Base-by-base conservation (phyloP, 35 echinoderm and acorn worm species). In the Chiridota heheva region DNA sequence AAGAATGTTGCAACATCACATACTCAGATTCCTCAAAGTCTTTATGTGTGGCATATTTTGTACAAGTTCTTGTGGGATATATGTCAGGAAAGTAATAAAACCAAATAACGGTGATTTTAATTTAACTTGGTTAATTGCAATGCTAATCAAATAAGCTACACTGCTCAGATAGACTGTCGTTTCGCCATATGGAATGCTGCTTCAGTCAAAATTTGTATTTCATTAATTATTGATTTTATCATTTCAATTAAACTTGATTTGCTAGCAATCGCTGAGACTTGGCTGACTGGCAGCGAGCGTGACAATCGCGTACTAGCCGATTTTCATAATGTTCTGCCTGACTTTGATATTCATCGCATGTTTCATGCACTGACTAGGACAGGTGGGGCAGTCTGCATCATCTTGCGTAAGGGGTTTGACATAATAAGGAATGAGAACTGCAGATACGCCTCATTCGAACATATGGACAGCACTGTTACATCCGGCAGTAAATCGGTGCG, bases 251-350 rank as follows among this genome's bases (percentile, higher is more conserved):
- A 67, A 7, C 33, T 71, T 17, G 61, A 88, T 58, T 63, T 88
- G n/a, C 49, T 88, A 58, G 75, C 86, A 60, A 72, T 81, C 41
- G 81, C 86, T 38, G 77, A 88, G 73, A 69, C 86, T 18, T 88
- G 86, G 76, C 36, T 88, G 34, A 81, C 6, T 18, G 65, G 77
- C 13, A 49, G 71, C 51, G 31, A 67, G 7, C 64, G 72, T 38
- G 84, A 88, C 60, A 44, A 37, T 61, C 38, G 77, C 27, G 33
- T 79, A 58, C 41, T 88, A 28, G 77, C 65, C 15, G 75, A 88
- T 72, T 34, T 88, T 15, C 32, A 41, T 5, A 81, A 40, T 28
- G 53, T 66, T 7, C 40, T 88, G 48, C 66, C 86, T 41, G 40
- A 72, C 64, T 88, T 72, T 72, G 28, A n/a, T n/a, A n/a, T n/a